Base-by-base conservation (phyloP, 2,797 vertebrate species). In the Danio kyathit region DNA sequence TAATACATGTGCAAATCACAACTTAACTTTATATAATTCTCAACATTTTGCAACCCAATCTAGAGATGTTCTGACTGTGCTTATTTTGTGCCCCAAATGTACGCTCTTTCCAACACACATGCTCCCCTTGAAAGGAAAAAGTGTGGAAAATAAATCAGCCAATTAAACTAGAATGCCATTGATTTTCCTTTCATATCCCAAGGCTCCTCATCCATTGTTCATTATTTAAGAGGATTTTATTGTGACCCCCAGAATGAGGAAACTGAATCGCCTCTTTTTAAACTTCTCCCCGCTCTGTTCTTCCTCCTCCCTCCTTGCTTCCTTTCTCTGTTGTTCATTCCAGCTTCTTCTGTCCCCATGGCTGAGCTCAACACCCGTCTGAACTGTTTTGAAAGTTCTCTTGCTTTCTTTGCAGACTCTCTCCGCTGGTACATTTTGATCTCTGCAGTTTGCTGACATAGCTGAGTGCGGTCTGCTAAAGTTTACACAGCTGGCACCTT, bases 391-490 rank as follows among this genome's bases (percentile, higher is more conserved):
- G 80, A 75, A 17, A 17, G 41, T 13, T 63, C 43, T 54, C 40
- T 51, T 14, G 59, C 51, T 80, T 41, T 64, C 49, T 82, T 89
- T 83, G 82, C 85, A 88, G 76, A 86, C 12, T 54, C 76, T 77
- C 79, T 76, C 80, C 76, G 80, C 69, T 77, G 16, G 51, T 59
- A 78, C 84, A 43, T 81, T 38, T 49, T 67, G 11, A 54, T 11
- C 44, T 46, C 49, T 82, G 44, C 29, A 63, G 69, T 76, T 67
- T 84, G 79, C 72, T 74, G 71, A 74, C 79, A 41, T 59, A 48
- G 21, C 5, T 49, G 6, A 48, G 61, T 60, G 71, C 29, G 43
- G 60, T 63, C 51, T 54, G 60, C 40, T 29, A 17, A 56, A 74
- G 48, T 74, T 81, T 74, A 81, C 59, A 75, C 70, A 80, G 48